These are phyloP conservation scores for Forbesichthys agassizii DNA, from an alignment of 2,113 vertebrate species.

Conservation along the genomic window DNA sequence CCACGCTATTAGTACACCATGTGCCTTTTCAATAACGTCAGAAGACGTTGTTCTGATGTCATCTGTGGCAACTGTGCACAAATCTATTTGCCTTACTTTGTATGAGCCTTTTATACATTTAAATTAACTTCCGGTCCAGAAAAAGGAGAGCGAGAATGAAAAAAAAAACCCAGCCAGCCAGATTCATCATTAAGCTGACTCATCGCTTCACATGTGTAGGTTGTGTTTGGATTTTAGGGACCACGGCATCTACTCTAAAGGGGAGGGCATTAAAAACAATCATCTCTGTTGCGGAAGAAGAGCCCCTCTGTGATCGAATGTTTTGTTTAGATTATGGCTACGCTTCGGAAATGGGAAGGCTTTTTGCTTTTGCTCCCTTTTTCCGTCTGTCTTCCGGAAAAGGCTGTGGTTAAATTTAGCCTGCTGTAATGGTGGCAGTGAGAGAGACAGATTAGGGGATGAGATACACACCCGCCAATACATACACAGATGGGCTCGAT, in stretches of 20 bases:
- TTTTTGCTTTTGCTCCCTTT: slow-evolving; percentile 20
- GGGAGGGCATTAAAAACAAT: slow-evolving; percentile 28
- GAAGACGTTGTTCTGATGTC: neutral
- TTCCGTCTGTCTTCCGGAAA: slow-evolving; percentile 20
- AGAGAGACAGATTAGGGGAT: slow-evolving; percentile 17
- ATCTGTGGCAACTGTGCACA: neutral
- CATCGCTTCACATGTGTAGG: slow-evolving; percentile 50
- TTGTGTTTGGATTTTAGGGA: slow-evolving; percentile 35
- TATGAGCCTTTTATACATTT: neutral
- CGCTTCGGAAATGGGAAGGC: slow-evolving; percentile 7
- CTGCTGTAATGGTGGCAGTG: slow-evolving; percentile 19
- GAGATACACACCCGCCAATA: neutral
- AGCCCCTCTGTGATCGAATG: slow-evolving; percentile 28
- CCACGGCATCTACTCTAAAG: slow-evolving; percentile 25
- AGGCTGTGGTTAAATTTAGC: slow-evolving; percentile 23
- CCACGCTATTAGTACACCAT: neutral
- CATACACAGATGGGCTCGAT: neutral
- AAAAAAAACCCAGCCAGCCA: too few relatives aligned
- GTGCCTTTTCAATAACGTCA: slow-evolving; percentile 8
- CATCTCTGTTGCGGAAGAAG: slow-evolving; percentile 30
- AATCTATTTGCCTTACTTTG: slow-evolving; percentile 3
- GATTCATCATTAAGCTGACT: slow-evolving; percentile 66
- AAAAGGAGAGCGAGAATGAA: too few relatives aligned
- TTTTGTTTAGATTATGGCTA: slow-evolving; percentile 59
- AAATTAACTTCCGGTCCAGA: slow-evolving; percentile 1